A percentile compares a stretch with the other conserved stretches of the same genome.
These are phyloP conservation scores for Axea sp. DNA, from an alignment of 2,888 invertebrate genomes.

Conservation along the genomic window DNA sequence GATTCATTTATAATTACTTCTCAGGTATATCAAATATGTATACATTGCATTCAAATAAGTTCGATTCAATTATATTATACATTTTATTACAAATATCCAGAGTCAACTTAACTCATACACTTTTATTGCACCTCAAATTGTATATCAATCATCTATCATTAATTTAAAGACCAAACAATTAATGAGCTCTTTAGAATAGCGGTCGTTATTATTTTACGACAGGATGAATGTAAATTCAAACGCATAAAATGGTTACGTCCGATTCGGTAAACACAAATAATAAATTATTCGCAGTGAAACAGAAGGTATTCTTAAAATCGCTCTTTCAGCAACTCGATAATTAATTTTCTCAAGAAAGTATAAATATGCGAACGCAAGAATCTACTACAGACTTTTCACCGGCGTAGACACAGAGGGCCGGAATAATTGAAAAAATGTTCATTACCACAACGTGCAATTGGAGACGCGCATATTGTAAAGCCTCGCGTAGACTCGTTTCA, in stretches of 20 bases:
- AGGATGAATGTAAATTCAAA: slow-evolving; percentile 21
- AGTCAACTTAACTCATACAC: no score
- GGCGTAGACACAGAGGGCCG: not conserved
- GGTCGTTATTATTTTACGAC: slow-evolving; percentile 21
- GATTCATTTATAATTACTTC: no score
- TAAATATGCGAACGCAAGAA: slow-evolving; percentile 20
- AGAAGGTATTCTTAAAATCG: slow-evolving; percentile 26
- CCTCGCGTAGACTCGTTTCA: slow-evolving; percentile 50
- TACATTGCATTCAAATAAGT: no score
- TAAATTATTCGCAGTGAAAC: slow-evolving; percentile 30
- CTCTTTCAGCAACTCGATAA: slow-evolving; percentile 26
- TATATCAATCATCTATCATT: slow-evolving; percentile 14
- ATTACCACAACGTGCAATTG: slow-evolving; percentile 43
- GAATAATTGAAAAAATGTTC: slow-evolving; percentile 38
- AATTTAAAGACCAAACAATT: slow-evolving; percentile 24
- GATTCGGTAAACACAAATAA: slow-evolving; percentile 18
- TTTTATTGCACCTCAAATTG: no score
- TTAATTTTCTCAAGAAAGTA: slow-evolving; percentile 22
- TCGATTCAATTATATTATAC: no score
- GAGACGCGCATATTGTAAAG: slow-evolving; percentile 38
- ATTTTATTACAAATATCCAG: no score
- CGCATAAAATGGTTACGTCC: slow-evolving; percentile 15
- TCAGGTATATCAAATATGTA: no score
- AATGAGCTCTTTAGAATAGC: slow-evolving; percentile 7
- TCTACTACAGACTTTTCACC: slow-evolving; percentile 5